Base-by-base conservation (phyloP, 1,140 invertebrate genomes). In the Tribolium madens region DNA sequence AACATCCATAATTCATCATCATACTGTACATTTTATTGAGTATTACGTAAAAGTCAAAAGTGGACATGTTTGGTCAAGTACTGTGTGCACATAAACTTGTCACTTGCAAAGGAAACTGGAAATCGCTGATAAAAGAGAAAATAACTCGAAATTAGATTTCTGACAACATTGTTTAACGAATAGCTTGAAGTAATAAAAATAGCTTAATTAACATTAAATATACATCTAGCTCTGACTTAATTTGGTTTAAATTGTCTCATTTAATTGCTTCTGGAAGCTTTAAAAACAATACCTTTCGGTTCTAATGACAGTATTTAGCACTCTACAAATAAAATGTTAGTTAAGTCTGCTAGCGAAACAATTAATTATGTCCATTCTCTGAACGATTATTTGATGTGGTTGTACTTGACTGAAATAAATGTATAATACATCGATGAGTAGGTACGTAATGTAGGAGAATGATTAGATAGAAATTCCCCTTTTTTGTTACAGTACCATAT, bases 191-290 rank as follows among this genome's bases (percentile, higher is more conserved):
- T 18, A 18, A 57, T 21, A 57, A 57, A 57, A 57, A 26, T 57
- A 57, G 18, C 52, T 57, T 57, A 57, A 57, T 57, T 57, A 57
- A 21, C 18, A 57, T 57, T 57, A 17, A 42, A 57, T 57, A 57
- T 57, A 18, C 18, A 42, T 42, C 36, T 42, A 42, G 4, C 36
- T 42, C 36, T 42, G 36, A 7, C 52, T 57, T 57, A 57, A 57
- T 57, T 57, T 57, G 52, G 52, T 57, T 21, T 26, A 26, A 57
- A 57, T 18, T 18, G 18, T 57, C 4, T 26, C 52, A 12, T 57
- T 21, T 57, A 10, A 21, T 57, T 18, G 14, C n/a, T 57, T 9
- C 17, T 21, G n/a, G 52, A 10, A 53, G 12, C 15, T 9, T 13
- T 53, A 12, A 9, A 53, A 53, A 53, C 21, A 53, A 57, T 57